A percentile compares a stretch with the other conserved stretches of the same genome.
phyloP scores from a whole-genome alignment of 2,113 vertebrate genomes.

The Eidolon helvum region DNA sequence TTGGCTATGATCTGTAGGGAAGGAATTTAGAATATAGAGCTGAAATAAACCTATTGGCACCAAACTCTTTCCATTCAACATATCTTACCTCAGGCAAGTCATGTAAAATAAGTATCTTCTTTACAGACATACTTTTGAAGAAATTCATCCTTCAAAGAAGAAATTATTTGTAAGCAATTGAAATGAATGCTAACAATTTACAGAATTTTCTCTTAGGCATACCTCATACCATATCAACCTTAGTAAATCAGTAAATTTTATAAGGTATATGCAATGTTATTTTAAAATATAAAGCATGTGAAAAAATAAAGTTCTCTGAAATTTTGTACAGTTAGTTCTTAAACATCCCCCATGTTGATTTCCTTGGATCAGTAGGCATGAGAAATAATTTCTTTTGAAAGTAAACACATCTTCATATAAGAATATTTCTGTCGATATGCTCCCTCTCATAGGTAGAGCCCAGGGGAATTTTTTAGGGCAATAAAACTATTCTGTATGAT shows the following conservation, averaged over 20 bases:
- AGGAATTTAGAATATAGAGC: neutral
- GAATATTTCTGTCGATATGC: neutral
- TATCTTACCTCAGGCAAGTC: neutral
- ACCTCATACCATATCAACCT: neutral
- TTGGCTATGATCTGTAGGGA: neutral
- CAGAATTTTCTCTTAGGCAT: neutral
- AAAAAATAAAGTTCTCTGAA: constrained; percentile 26
- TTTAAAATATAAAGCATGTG: neutral
- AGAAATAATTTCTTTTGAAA: constrained; percentile 1
- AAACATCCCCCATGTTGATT: neutral
- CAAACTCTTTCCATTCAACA: neutral
- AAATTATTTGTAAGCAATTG: neutral
- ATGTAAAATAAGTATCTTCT: neutral
- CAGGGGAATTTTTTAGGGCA: neutral
- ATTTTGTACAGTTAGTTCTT: neutral
- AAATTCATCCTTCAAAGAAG: neutral
- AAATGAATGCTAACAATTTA: neutral
- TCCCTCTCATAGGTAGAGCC: neutral
- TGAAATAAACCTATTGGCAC: neutral
- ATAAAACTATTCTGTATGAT: neutral
- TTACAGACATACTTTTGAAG: neutral
- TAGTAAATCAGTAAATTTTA: neutral
- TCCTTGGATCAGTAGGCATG: neutral
- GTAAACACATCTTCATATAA: neutral
- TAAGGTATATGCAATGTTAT: neutral